Base-by-base conservation (phyloP, 1,140 invertebrate species). In the Caenorhabditis latens region DNA sequence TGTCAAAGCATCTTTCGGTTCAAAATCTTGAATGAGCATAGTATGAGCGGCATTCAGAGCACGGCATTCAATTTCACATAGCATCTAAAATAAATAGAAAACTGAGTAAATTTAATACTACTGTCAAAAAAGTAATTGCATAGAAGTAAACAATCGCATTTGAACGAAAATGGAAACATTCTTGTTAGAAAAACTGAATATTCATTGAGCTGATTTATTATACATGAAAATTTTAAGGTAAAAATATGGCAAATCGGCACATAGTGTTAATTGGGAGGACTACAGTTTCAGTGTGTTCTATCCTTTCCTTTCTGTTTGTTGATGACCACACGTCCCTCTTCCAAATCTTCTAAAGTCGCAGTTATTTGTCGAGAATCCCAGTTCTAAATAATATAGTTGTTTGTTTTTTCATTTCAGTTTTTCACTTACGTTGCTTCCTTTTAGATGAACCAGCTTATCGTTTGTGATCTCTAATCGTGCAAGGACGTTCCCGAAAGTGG, bases 51-150 rank as follows among this genome's bases (percentile, higher is more conserved):
- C 46, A n/a, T 53, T 79, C 21, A 79, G 24, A 11, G 71, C 71
- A 5, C 71, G 71, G n/a, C 71, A 79, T 79, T 79, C 71, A 11
- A 79, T 79, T 53, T 79, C 71, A n/a, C 71, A 79, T 5, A 79
- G 71, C 71, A 79, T 79, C 71, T 53, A 1, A 71, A 46, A 79
- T n/a, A 46, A 46, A 32, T 21, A 2, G 11, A 53, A 11, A 11
- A 53, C 16, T 53, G 50, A 53, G 32, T 1, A 2, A 32, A 32
- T 32, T 1, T 32, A 32, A 32, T 32, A 32, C 0, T 32, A 32
- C 32, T 32, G 32, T 2, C 32, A 2, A 32, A 32, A 32, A 32
- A 2, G 32, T 32, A 32, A 32, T 32, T 32, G 32, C 32, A 32
- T 32, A 32, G 32, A 32, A 32, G 2, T 32, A 1, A 32, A 32